Conservation (phyloP, 1,140 invertebrate genomes). For the Limonius californicus region DNA sequence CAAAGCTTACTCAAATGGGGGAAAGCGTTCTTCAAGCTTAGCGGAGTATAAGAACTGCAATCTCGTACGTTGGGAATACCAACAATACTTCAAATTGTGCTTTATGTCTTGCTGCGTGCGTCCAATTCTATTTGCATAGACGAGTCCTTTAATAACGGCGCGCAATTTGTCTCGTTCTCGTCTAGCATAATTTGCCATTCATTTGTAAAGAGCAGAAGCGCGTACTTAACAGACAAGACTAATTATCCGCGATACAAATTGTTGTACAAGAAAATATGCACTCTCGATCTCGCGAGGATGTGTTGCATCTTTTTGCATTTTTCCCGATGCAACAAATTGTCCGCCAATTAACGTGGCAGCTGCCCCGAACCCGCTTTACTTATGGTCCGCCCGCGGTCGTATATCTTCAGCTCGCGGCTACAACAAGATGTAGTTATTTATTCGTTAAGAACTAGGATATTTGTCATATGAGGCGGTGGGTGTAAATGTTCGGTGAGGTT, state of each 20-base stretch:
- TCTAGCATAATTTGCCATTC: not conserved
- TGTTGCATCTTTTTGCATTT: not conserved
- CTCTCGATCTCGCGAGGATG: not conserved
- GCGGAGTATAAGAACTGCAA: no score
- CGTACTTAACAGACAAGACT: not conserved
- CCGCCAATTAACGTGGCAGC: not conserved
- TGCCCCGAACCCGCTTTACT: not conserved
- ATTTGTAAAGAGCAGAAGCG: not conserved
- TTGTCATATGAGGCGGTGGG: not conserved
- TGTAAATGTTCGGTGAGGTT: not conserved
- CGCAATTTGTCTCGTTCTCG: not conserved
- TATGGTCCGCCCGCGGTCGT: not conserved
- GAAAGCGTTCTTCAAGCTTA: no score
- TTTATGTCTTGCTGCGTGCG: not conserved
- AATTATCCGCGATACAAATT: not conserved
- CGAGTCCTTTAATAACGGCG: not conserved
- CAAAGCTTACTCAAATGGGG: no score
- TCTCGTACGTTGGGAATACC: no score
- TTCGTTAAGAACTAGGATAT: not conserved
- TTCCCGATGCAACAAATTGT: not conserved
- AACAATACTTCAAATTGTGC: not conserved
- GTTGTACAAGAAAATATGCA: not conserved
- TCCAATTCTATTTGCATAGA: not conserved
- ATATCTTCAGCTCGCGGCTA: not conserved
- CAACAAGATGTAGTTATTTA: not conserved